A percentile compares a stretch with the other conserved stretches of the same genome.
Evolutionary conservation across 2,888 invertebrate species (phyloP).

Genomic region (Cataglyphis altisquamis): DNA sequence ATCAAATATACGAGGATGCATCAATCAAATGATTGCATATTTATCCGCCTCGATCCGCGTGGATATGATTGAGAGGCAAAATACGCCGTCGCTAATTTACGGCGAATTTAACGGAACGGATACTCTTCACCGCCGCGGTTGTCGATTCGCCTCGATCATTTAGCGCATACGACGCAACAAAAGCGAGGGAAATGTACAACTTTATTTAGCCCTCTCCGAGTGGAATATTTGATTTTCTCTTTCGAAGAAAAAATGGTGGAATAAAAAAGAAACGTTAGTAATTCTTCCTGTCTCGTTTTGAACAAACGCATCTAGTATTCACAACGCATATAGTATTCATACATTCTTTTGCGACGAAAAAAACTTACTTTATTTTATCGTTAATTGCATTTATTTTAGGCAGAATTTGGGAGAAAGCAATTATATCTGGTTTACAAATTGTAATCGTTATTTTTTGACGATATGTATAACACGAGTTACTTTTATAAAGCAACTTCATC

Average conservation of each 20-base stretch:
- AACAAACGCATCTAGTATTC: not conserved
- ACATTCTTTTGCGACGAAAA: not conserved
- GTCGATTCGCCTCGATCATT: not conserved
- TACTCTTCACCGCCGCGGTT: not conserved
- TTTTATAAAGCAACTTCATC: not conserved
- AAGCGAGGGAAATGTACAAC: not conserved
- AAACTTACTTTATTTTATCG: too few species aligned
- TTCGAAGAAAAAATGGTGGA: not conserved
- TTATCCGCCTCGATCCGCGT: not conserved
- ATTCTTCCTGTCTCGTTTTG: not conserved
- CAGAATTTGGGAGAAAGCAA: too few species aligned
- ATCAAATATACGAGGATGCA: conserved; percentile 33
- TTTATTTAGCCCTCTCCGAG: not conserved
- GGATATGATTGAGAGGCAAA: not conserved
- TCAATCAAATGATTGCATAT: conserved; percentile 55
- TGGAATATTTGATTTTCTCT: not conserved
- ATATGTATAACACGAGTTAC: not conserved
- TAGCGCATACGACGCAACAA: not conserved
- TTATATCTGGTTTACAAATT: not conserved
- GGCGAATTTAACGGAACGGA: not conserved
- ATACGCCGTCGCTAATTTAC: conserved; percentile 20
- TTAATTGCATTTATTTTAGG: too few species aligned
- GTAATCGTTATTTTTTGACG: not conserved
- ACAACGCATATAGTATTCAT: not conserved
- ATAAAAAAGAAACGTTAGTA: not conserved